Evolutionary conservation across 2,113 vertebrate genomes (phyloP).

Genomic region (Marmota flaviventris): DNA sequence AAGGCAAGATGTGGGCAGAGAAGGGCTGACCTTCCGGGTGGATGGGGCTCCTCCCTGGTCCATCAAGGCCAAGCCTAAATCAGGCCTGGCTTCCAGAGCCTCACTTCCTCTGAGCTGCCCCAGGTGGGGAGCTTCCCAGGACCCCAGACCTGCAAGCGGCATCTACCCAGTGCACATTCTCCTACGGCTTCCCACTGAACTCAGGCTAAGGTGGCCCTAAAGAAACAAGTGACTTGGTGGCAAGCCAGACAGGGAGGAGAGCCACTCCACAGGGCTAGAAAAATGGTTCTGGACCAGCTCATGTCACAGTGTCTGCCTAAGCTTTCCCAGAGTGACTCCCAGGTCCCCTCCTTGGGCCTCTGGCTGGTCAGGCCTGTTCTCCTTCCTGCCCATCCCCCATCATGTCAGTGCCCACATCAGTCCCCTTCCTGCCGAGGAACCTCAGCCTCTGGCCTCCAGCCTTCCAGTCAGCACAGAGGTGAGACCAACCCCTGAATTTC

Average conservation of each 20-base stretch:
- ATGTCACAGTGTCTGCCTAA: neutral
- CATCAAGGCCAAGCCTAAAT: neutral
- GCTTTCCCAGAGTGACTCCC: neutral
- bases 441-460: neutral
- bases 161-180: neutral
- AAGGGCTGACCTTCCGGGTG: neutral
- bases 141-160: neutral
- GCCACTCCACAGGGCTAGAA: neutral
- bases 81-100: neutral
- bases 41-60: neutral
- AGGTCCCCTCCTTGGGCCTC: neutral
- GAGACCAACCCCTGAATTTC: neutral
- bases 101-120: slow-evolving; percentile 4
- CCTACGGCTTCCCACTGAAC: neutral
- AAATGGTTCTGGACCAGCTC: neutral
- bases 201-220: neutral
- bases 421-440: neutral
- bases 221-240: neutral
- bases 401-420: neutral
- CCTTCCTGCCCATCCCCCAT: neutral
- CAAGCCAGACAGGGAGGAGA: neutral
- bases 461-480: neutral
- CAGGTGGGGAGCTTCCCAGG: neutral
- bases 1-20: neutral
- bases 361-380: slow-evolving; percentile 60